Conservation (phyloP, 2,113 vertebrate species). For the Pluvianellus socialis region DNA sequence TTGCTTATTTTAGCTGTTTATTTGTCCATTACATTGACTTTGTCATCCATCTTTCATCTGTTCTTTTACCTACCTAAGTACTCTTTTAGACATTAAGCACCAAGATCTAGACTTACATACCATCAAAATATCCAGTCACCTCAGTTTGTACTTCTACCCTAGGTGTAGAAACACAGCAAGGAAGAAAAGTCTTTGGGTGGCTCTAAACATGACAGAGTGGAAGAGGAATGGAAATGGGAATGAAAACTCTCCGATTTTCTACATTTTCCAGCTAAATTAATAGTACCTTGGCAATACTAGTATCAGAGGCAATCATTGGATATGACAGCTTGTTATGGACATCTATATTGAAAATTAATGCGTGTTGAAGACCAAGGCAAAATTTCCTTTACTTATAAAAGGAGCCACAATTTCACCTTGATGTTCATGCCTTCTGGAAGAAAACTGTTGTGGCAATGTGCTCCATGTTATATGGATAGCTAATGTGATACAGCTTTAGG, state of each 20-base stretch:
- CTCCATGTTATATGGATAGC: fast-evolving
- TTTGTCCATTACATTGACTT: not conserved
- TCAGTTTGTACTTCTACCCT: not conserved
- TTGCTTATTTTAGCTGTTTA: not conserved
- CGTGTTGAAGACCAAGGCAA: not conserved
- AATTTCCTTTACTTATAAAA: not conserved
- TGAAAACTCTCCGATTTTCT: not conserved
- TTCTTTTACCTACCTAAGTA: not conserved
- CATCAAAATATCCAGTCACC: not conserved
- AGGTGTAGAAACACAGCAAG: not conserved
- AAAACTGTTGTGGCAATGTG: not conserved
- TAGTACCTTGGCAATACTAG: not conserved
- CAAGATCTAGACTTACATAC: not conserved
- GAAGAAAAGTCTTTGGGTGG: not conserved
- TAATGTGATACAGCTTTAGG: not conserved
- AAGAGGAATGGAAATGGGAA: not conserved
- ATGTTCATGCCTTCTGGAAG: not conserved
- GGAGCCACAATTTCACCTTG: not conserved
- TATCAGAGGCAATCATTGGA: not conserved
- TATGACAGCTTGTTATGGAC: not conserved
- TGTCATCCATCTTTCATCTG: not conserved
- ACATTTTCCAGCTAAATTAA: not conserved
- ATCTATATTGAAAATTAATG: not conserved
- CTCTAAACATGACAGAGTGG: not conserved
- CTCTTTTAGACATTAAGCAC: not conserved